Base-by-base conservation (phyloP, 2,797 vertebrate species). In the Chelmon rostratus region DNA sequence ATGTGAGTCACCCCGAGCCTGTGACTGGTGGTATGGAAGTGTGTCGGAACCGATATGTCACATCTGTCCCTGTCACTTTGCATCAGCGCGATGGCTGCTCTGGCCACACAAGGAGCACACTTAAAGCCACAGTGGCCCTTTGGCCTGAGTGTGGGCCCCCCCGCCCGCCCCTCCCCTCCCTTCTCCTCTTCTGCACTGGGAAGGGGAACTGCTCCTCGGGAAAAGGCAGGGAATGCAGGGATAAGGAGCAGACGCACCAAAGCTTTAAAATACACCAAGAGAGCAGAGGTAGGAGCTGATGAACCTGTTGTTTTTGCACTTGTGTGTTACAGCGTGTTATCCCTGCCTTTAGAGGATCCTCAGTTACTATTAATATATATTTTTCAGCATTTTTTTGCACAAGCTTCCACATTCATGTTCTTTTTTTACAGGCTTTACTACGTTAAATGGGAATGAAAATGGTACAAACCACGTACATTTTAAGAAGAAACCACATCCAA, bases 11-110 rank as follows among this genome's bases (percentile, higher is more conserved):
- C 97, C 97, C 94, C 94, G 88, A 95, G 96, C 96, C 96, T 96
- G 93, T 91, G 94, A 95, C 96, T 96, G 93, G 95, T 95, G 96
- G 94, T 95, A 95, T 88, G 95, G 96, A 96, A 96, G 97, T 94
- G 96, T 98, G 98, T 99, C 98, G 97, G 94, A 96, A 95, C 91
- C 92, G 91, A 99, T 99, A 96, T 94, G 96, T 99, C 98, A 98
- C 96, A 94, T 96, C 96, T 95, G 96, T 94, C 95, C 96, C 97
- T 97, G 97, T 98, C 97, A 97, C 96, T 95, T 94, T 86, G 91
- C 90, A 96, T 97, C 95, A 96, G 90, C 25, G 85, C 89, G 88
- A 90, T 94, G 95, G 95, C 93, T 94, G 94, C 94, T 93, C 91
- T 78, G 91, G 88, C 91, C 92, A 87, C 86, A 87, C 79, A 77